These are phyloP conservation scores for Symphodus melops DNA, from an alignment of 2,113 vertebrate genomes.

Conservation along the genomic window DNA sequence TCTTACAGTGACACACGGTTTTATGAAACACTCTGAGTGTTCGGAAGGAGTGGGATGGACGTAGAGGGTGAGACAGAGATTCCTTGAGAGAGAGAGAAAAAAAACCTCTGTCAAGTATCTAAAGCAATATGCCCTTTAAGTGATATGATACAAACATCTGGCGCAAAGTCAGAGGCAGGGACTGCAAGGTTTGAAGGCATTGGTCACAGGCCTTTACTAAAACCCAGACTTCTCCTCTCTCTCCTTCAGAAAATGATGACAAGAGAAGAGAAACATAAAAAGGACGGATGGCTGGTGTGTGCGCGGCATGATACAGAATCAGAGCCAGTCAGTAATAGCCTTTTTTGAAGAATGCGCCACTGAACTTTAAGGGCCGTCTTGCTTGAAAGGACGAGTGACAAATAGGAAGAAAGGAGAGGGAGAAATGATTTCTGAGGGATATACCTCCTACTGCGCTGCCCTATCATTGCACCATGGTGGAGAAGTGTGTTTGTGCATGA, in stretches of 20 bases:
- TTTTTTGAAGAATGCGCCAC: slow-evolving; percentile 84
- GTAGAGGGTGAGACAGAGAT: slow-evolving; percentile 66
- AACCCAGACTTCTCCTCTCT: slow-evolving; percentile 73
- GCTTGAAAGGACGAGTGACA: slow-evolving; percentile 84
- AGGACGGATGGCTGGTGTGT: slow-evolving; percentile 75
- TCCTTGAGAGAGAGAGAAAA: slow-evolving; percentile 66
- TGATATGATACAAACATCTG: slow-evolving; percentile 65
- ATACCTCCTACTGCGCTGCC: slow-evolving; percentile 74
- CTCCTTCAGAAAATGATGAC: slow-evolving; percentile 77
- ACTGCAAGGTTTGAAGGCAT: slow-evolving; percentile 74
- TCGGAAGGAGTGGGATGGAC: slow-evolving; percentile 62
- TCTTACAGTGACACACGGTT: slow-evolving; percentile 57
- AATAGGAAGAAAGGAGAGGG: slow-evolving; percentile 78
- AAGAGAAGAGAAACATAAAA: slow-evolving; percentile 75
- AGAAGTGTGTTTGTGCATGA: slow-evolving; percentile 31
- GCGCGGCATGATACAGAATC: slow-evolving; percentile 80
- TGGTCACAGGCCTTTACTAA: slow-evolving; percentile 72
- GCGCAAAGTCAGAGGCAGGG: slow-evolving; percentile 63
- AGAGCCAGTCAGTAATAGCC: slow-evolving; percentile 81
- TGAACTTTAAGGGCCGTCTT: slow-evolving; percentile 85
- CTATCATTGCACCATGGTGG: slow-evolving; percentile 59
- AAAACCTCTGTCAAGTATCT: slow-evolving; percentile 71
- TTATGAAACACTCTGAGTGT: slow-evolving; percentile 56
- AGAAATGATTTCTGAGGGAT: slow-evolving; percentile 80
- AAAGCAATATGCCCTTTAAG: slow-evolving; percentile 71